Conservation (phyloP, 2,888 invertebrate genomes). For the Laspeyria flexula region DNA sequence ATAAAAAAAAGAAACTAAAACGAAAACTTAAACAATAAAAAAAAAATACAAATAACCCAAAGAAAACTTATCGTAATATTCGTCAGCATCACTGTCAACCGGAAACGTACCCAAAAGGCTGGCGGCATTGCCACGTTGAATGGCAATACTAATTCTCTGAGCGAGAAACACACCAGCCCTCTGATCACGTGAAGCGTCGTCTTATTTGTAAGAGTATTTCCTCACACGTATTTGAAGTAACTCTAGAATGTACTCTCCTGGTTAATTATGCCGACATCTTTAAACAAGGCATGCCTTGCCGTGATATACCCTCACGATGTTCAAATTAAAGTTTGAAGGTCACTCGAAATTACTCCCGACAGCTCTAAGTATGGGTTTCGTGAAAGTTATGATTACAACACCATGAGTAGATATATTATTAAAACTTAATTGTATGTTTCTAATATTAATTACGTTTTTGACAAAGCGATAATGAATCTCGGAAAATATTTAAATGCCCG, state of each 20-base stretch:
- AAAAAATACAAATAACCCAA: no score
- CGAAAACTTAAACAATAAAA: no score
- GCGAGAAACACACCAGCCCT: no score
- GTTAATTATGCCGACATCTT: neutral
- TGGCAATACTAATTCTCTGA: no score
- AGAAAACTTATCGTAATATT: no score
- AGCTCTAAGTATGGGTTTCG: constrained; percentile 6
- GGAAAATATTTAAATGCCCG: neutral
- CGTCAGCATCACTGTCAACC: no score
- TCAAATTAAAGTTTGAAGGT: constrained; percentile 28
- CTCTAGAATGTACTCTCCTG: neutral
- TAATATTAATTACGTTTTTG: neutral
- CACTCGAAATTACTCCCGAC: constrained; percentile 26
- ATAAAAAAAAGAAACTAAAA: no score
- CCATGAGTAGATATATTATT: constrained; percentile 10
- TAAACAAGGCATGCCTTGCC: neutral
- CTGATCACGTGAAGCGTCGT: no score
- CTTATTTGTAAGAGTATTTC: neutral
- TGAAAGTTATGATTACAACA: constrained; percentile 29
- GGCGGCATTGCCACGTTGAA: no score
- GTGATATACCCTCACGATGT: constrained; percentile 11
- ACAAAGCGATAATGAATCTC: neutral
- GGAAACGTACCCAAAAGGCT: no score
- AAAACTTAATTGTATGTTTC: neutral
- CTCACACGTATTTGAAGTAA: neutral